Evolutionary conservation across 2,113 vertebrate genomes (phyloP), one percentile per base, ranked within the genome.

Genomic region (Tringa solitaria): DNA sequence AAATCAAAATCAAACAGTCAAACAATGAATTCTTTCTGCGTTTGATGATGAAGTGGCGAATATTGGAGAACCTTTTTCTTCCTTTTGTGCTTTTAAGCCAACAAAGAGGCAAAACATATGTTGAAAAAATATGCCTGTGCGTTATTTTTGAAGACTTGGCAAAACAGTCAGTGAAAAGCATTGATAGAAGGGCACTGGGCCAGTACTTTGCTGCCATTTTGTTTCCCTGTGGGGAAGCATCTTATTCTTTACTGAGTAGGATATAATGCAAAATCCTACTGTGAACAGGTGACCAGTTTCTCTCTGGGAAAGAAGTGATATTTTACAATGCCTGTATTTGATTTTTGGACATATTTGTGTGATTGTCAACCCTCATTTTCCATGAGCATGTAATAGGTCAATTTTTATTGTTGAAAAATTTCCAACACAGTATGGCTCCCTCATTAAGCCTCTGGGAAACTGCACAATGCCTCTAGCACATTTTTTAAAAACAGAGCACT

Each of bases 381-480:
- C 75, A 95, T 79, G 82, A 94, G 63, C 93, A 94, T 75, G 86
- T 94, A 95, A 95, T 89, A 64, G 63, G 70, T 91, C 86, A 84
- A 92, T 91, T 93, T 94, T 97, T 78, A 95, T 84, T 91, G 87
- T 91, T 97, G 79, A 96, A 97, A 96, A 93, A 87, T 89, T 95
- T 90, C 75, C 80, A 89, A 51, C 87, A 81, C 56, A 93, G 87
- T 88, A 48, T 93, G 78, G 54, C 68, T 95, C 89, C 87, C 78
- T 94, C 80, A 93, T 84, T 92, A 97, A 93, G 53, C 56, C 45
- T 64, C 72, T 80, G 93, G 90, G 96, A 97, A 95, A 91, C 84
- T 72, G 94, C 72, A 87, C 54, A 90, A 95, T 3, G 46, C 79
- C 88, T 93, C 73, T 32, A 97, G 87, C 57, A 69, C 57, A 70